These are phyloP conservation scores for Xiphorhynchus elegans DNA, from an alignment of 2,113 vertebrate species.

Conservation along the genomic window DNA sequence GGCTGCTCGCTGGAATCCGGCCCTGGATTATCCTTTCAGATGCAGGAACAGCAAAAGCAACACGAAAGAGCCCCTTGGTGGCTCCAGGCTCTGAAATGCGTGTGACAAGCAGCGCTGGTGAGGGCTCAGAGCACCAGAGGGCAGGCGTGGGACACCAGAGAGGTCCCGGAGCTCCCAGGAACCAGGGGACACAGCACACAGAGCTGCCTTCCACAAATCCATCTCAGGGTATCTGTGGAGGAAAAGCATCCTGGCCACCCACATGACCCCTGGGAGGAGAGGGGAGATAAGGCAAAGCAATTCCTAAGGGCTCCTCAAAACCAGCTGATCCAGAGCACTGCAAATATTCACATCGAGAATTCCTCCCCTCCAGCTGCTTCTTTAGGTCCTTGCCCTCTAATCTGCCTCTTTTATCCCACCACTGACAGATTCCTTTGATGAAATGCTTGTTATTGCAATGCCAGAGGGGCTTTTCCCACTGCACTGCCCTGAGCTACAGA, in stretches of 20 bases:
- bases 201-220: background rate
- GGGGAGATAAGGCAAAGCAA: background rate
- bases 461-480: background rate
- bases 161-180: accelerated
- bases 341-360: background rate
- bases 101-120: accelerated
- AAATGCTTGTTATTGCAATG: accelerated
- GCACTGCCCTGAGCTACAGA: background rate
- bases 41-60: background rate
- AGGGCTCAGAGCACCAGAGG: background rate
- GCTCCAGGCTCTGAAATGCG: background rate
- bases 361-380: background rate
- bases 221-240: background rate
- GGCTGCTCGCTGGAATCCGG: background rate
- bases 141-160: background rate
- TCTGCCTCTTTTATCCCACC: background rate
- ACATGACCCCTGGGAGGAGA: accelerated
- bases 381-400: background rate
- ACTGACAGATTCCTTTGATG: background rate
- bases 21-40: background rate
- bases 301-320: background rate
- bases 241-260: background rate
- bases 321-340: background rate
- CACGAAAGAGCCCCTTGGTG: background rate
- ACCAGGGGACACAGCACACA: accelerated